Evolutionary conservation across 1,140 invertebrate species (phyloP).

Genomic region (Drosophila nebulosa): DNA sequence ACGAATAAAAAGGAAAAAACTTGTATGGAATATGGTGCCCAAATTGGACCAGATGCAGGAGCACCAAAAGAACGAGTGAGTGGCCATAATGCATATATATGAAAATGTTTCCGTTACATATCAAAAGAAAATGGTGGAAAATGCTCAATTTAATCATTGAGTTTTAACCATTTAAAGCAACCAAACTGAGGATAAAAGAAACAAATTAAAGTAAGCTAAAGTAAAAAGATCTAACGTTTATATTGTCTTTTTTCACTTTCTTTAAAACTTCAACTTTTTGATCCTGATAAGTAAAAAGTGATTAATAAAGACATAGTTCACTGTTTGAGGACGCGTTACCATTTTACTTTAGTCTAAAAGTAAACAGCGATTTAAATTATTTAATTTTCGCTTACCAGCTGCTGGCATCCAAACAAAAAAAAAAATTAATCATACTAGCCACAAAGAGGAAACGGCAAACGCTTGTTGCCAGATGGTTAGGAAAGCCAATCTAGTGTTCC

Average conservation of each 20-base stretch:
- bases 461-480: conserved; percentile 50
- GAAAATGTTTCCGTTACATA: background rate
- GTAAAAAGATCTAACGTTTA: too few species aligned
- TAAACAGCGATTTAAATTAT: too few species aligned
- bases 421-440: conserved; percentile 66
- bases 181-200: too few species aligned
- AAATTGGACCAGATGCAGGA: background rate
- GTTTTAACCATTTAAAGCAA: background rate
- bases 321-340: too few species aligned
- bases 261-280: too few species aligned
- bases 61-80: background rate
- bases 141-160: background rate
- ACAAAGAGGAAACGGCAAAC: conserved; percentile 59
- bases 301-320: too few species aligned
- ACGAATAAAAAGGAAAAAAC: background rate
- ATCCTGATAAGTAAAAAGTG: too few species aligned
- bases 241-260: too few species aligned
- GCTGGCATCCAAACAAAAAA: conserved; percentile 32
- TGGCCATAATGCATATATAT: background rate
- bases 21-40: background rate
- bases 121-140: background rate
- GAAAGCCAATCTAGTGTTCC: background rate
- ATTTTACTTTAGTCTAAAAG: too few species aligned
- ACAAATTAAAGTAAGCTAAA: too few species aligned
- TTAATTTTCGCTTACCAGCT: conserved; percentile 37